phyloP scores from a whole-genome alignment of 1,140 invertebrate genomes.

The Sycophila sp. region DNA sequence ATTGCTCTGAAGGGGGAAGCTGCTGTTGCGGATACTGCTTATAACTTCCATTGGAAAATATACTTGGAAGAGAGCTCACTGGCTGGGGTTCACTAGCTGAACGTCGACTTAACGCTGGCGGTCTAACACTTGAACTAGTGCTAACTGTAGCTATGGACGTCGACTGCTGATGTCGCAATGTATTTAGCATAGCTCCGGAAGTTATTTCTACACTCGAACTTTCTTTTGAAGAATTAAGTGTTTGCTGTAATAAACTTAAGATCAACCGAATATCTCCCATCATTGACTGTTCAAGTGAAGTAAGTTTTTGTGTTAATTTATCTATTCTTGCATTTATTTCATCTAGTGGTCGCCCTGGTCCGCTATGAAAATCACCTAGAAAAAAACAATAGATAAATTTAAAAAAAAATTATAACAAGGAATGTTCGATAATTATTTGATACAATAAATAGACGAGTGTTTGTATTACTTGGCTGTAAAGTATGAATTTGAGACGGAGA shows the following conservation, averaged over 20 bases:
- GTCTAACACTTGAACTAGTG: conserved; percentile 49
- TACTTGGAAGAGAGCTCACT: conserved; percentile 47
- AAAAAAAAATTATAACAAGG: too few relatives aligned
- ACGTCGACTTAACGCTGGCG: conserved; percentile 68
- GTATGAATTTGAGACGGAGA: too few relatives aligned
- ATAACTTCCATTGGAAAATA: conserved; percentile 45
- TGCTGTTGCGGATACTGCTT: conserved; percentile 50
- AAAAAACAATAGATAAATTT: not conserved
- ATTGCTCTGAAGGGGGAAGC: not conserved
- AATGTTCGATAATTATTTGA: too few relatives aligned
- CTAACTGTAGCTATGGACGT: not conserved
- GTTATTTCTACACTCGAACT: conserved; percentile 62
- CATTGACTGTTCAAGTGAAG: conserved; percentile 73
- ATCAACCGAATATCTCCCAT: conserved; percentile 75
- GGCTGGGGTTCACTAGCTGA: conserved; percentile 72
- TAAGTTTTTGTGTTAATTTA: conserved; percentile 71
- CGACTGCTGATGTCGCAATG: not conserved
- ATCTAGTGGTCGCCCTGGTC: conserved; percentile 62
- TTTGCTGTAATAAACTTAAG: conserved; percentile 72
- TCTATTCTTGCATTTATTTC: conserved; percentile 72
- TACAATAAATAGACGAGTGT: too few relatives aligned
- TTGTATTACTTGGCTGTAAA: too few relatives aligned
- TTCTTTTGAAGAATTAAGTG: conserved; percentile 57
- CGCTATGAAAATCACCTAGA: not conserved
- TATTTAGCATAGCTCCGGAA: conserved; percentile 47